Percentiles rank a stretch among this genome's conserved stretches.
phyloP scores from a whole-genome alignment of 1,140 invertebrate species.

The Brachionus asplanchnoidis region DNA sequence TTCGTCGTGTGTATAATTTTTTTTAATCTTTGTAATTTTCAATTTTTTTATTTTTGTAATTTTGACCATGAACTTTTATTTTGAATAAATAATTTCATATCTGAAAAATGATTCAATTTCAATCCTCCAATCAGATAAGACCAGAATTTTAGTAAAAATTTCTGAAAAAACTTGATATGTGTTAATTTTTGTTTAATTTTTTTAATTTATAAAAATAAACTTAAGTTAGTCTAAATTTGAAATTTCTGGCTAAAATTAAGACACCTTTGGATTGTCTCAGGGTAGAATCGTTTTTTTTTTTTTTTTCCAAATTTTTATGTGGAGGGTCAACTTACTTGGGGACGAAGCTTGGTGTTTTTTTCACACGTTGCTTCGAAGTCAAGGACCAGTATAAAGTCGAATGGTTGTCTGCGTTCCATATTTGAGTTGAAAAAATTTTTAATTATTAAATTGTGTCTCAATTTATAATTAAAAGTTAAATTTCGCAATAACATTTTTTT shows the following conservation, averaged over 20 bases:
- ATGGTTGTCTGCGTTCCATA: conserved; percentile 46
- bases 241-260: not conserved
- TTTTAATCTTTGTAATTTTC: not conserved
- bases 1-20: not conserved
- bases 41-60: not conserved
- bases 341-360: conserved; percentile 46
- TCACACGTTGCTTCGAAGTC: conserved; percentile 66
- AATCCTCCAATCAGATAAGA: not conserved
- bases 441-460: not conserved
- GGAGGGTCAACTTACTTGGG: conserved; percentile 50
- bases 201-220: not conserved
- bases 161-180: not conserved
- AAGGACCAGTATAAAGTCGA: conserved; percentile 61
- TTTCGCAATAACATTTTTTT: not conserved
- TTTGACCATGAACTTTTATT: not conserved
- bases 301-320: not conserved
- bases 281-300: not conserved
- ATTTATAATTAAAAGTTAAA: not conserved
- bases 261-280: not conserved
- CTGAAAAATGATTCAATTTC: not conserved
- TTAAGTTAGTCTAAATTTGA: not conserved
- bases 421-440: not conserved
- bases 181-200: not conserved
- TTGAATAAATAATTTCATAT: not conserved
- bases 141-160: not conserved